Conservation (phyloP, 2,797 vertebrate genomes). For the Microctenopoma lineatum region DNA sequence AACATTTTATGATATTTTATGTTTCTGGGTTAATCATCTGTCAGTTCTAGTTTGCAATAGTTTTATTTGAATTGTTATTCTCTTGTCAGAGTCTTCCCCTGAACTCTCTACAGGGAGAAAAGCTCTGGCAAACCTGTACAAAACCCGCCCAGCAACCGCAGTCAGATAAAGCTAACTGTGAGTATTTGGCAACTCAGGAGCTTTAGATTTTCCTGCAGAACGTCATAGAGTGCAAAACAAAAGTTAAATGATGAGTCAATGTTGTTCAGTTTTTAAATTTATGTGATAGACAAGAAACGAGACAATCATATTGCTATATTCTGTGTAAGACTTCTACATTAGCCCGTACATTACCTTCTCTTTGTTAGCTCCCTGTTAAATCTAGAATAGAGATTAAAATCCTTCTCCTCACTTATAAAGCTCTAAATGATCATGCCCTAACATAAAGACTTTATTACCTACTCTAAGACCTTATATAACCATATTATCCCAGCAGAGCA, state of each 20-base stretch:
- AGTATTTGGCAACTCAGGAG: conserved; percentile 2
- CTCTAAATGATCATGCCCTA: no score
- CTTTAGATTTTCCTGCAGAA: background rate
- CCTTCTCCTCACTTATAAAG: no score
- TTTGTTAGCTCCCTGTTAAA: no score
- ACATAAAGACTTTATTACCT: no score
- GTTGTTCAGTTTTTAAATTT: background rate
- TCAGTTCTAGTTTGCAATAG: no score
- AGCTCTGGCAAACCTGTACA: background rate
- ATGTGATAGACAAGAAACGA: background rate
- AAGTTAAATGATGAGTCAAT: background rate
- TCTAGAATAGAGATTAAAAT: no score
- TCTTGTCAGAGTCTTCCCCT: background rate
- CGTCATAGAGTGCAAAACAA: background rate
- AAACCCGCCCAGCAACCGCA: background rate
- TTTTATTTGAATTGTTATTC: background rate
- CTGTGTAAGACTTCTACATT: no score
- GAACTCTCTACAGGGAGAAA: background rate
- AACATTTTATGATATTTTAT: no score
- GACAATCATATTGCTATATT: background rate
- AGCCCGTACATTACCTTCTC: no score
- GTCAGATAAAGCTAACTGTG: background rate
- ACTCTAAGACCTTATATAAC: no score
- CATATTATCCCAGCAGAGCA: no score
- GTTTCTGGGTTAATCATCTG: no score